Conservation (phyloP, 2,888 invertebrate species). For the Heteromurus nitidus region DNA sequence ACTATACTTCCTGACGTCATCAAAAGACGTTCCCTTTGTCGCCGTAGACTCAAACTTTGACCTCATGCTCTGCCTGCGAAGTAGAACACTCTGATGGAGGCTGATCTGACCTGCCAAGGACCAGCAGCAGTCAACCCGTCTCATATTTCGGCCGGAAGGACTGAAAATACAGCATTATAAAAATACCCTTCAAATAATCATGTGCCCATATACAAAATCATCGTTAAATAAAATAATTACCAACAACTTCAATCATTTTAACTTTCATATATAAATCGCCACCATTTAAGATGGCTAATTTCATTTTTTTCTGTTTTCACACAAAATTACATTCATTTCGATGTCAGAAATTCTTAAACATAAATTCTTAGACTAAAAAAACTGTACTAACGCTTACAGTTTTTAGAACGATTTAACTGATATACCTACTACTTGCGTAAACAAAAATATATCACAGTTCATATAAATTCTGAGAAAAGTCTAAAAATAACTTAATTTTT, state of each 20-base stretch:
- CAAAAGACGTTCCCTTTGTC: conserved; percentile 6
- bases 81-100: conserved; percentile 48
- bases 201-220: conserved; percentile 36
- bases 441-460: conserved; percentile 48
- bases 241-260: conserved; percentile 23
- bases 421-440: neutral
- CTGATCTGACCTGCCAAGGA: conserved; percentile 71
- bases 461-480: neutral
- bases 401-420: neutral
- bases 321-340: conserved; percentile 22
- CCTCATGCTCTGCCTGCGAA: conserved; percentile 33
- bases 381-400: conserved; percentile 54
- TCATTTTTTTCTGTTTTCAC: conserved; percentile 44
- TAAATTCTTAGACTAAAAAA: conserved; percentile 30
- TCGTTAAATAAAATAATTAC: conserved; percentile 21
- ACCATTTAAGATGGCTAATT: conserved; percentile 50
- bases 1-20: conserved; percentile 38
- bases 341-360: conserved; percentile 19
- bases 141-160: conserved; percentile 71
- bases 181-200: conserved; percentile 66
- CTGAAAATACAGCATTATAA: conserved; percentile 70
- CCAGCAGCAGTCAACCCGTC: conserved; percentile 72
- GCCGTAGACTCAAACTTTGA: conserved; percentile 22
- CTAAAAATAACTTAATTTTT: too few species aligned
- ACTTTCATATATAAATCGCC: conserved; percentile 25